A percentile compares a stretch with the other conserved stretches of the same genome.
Evolutionary conservation across 2,797 vertebrate genomes (phyloP).

Genomic region (Muscicapa comitata): DNA sequence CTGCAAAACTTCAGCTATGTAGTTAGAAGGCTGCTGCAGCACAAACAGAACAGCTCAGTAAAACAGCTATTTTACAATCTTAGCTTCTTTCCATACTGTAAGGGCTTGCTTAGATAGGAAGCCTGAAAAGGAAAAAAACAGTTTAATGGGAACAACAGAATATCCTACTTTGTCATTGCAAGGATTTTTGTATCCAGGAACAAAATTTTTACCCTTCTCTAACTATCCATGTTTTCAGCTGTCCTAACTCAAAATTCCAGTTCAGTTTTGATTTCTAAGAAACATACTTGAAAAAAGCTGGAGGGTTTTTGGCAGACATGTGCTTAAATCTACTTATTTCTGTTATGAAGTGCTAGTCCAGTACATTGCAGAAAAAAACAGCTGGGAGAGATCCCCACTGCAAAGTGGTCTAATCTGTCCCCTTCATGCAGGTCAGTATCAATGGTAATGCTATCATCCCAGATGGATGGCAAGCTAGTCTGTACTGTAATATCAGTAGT

Average conservation of each 20-base stretch:
- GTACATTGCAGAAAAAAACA: background rate
- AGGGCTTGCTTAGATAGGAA: background rate
- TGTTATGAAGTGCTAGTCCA: background rate
- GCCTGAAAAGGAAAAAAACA: background rate
- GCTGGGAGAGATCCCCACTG: background rate
- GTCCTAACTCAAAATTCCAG: background rate
- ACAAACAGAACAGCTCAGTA: background rate
- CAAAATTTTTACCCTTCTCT: background rate
- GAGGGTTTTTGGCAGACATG: background rate
- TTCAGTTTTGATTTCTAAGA: background rate
- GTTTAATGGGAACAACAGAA: background rate
- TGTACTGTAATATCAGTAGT: background rate
- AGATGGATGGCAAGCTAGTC: background rate
- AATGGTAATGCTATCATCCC: background rate
- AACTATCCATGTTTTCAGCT: background rate
- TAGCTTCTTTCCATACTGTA: background rate
- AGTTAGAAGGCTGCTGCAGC: background rate
- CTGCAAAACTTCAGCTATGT: background rate
- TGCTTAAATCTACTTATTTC: background rate
- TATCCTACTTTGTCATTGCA: background rate
- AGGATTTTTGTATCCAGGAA: background rate
- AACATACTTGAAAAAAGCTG: background rate
- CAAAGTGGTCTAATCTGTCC: background rate
- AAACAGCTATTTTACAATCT: background rate
- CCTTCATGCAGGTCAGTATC: background rate